A percentile compares a stretch with the other conserved stretches of the same genome.
phyloP scores from a whole-genome alignment of 2,113 vertebrate species.

The Tringa solitaria region DNA sequence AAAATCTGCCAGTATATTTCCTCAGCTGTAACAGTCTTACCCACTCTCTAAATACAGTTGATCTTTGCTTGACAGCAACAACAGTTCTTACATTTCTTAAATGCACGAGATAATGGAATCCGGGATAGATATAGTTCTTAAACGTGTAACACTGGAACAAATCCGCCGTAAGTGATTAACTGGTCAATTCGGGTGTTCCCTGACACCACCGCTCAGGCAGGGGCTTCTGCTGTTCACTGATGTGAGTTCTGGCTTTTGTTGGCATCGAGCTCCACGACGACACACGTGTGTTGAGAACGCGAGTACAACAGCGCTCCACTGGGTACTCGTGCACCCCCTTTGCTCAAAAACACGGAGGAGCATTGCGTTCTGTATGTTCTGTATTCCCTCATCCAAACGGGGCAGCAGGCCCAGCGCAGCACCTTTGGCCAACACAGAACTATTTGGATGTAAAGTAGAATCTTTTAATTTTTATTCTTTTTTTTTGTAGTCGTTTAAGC shows the following conservation, averaged over 20 bases:
- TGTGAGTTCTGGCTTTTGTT: not conserved
- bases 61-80: slow-evolving; percentile 3
- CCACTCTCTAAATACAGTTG: slow-evolving; percentile 25
- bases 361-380: slow-evolving; percentile 15
- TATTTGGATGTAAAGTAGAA: not conserved
- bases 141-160: slow-evolving; percentile 14
- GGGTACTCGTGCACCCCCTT: not conserved
- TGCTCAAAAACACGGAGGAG: slow-evolving; percentile 24
- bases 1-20: slow-evolving; percentile 70
- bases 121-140: not conserved
- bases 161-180: not conserved
- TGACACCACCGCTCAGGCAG: not conserved
- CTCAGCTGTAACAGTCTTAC: slow-evolving; percentile 41
- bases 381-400: slow-evolving; percentile 14
- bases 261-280: not conserved
- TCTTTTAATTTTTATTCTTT: not conserved
- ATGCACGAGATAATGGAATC: not conserved
- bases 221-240: slow-evolving; percentile 14
- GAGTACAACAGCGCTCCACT: not conserved
- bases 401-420: slow-evolving; percentile 37
- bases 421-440: slow-evolving; percentile 50
- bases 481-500: slow-evolving; percentile 32
- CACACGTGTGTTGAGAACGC: not conserved
- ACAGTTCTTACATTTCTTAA: slow-evolving; percentile 48
- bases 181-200: not conserved